phyloP scores from a whole-genome alignment of 2,113 vertebrate genomes.

The Irena cyanogastra region DNA sequence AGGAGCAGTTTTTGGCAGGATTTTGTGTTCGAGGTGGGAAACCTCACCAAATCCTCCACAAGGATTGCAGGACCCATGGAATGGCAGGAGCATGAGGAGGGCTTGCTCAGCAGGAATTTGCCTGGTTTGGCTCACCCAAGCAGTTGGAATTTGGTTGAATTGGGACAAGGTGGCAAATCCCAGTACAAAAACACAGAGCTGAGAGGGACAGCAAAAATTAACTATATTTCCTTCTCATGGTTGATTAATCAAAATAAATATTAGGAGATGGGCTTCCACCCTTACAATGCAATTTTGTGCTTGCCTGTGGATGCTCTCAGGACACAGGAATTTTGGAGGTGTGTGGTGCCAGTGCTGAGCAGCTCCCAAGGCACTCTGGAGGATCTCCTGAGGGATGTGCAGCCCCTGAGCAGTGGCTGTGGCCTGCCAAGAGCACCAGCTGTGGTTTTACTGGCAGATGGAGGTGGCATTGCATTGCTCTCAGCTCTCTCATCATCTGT shows the following conservation, averaged over 20 bases:
- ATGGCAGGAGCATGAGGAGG: not conserved
- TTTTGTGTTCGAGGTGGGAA: not conserved
- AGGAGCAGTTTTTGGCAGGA: not conserved
- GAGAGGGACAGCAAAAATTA: not conserved
- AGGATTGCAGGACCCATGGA: not conserved
- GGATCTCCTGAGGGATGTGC: not conserved
- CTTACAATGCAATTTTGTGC: not conserved
- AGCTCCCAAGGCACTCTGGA: not conserved
- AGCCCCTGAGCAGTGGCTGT: not conserved
- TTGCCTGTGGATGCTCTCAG: not conserved
- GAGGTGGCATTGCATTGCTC: not conserved
- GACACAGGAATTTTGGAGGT: not conserved
- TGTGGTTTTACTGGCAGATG: not conserved
- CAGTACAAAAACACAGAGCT: not conserved
- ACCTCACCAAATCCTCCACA: too few species aligned
- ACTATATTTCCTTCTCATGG: not conserved
- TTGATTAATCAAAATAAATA: not conserved
- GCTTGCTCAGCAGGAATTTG: not conserved
- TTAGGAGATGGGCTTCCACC: not conserved
- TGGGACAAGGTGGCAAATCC: not conserved
- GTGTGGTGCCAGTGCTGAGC: not conserved
- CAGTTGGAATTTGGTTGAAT: fast-evolving
- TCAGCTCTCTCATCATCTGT: not conserved
- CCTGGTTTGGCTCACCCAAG: not conserved
- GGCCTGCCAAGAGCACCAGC: not conserved